Percentiles rank a stretch among this genome's conserved stretches.
phyloP scores from a whole-genome alignment of 2,888 invertebrate genomes.

The Parnassius smintheus region DNA sequence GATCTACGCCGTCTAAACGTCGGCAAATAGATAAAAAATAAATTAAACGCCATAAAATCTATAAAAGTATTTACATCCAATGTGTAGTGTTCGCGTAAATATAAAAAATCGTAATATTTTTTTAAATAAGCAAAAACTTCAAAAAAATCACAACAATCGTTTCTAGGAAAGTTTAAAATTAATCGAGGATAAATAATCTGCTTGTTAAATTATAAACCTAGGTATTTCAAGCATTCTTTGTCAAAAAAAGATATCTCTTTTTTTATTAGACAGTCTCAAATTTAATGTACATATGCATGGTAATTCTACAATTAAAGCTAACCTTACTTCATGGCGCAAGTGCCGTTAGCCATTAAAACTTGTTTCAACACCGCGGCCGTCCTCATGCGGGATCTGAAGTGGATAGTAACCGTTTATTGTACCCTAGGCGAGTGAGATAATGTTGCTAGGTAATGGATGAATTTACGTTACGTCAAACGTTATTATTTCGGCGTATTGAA shows the following conservation, averaged over 20 bases:
- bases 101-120: too few relatives aligned
- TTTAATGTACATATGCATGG: conserved; percentile 31
- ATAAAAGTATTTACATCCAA: too few relatives aligned
- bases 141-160: too few relatives aligned
- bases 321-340: conserved; percentile 38
- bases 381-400: conserved; percentile 12
- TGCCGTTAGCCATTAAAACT: conserved; percentile 61
- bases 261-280: conserved; percentile 4
- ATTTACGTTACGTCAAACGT: conserved; percentile 1
- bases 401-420: conserved; percentile 25
- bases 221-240: too few relatives aligned
- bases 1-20: too few relatives aligned
- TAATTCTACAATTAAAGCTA: conserved; percentile 29
- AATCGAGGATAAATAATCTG: too few relatives aligned
- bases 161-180: too few relatives aligned
- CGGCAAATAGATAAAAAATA: too few relatives aligned
- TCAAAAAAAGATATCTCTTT: background rate
- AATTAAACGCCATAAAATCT: too few relatives aligned
- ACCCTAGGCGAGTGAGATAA: conserved; percentile 24
- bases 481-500: conserved; percentile 10
- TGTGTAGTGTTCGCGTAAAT: too few relatives aligned
- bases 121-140: too few relatives aligned
- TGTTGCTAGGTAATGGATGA: conserved; percentile 25
- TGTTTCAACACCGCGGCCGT: conserved; percentile 38
- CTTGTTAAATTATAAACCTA: too few relatives aligned